Percentiles rank a stretch among this genome's conserved stretches.
phyloP scores from a whole-genome alignment of 1,140 invertebrate species.

The Diprion similis region DNA sequence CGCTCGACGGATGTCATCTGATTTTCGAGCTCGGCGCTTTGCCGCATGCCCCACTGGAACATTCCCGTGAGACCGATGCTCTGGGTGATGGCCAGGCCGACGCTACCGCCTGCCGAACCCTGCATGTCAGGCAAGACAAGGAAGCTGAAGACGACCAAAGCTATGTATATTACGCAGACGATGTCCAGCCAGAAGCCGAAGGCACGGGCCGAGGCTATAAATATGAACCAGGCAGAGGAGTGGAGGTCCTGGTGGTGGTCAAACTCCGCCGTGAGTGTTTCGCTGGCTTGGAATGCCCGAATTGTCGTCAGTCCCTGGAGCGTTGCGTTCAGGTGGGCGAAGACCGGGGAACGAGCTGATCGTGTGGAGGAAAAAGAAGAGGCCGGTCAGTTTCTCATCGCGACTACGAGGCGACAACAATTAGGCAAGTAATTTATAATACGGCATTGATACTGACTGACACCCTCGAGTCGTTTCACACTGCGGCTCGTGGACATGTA shows the following conservation, averaged over 20 bases:
- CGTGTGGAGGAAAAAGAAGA: background rate
- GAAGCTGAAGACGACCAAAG: constrained; percentile 70
- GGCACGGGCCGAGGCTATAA: constrained; percentile 79
- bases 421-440: constrained; percentile 16
- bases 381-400: background rate
- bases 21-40: constrained; percentile 84
- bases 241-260: constrained; percentile 74
- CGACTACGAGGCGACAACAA: constrained; percentile 13
- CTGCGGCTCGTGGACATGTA: constrained; percentile 74
- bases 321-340: constrained; percentile 71
- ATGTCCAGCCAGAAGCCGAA: constrained; percentile 81
- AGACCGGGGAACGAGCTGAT: constrained; percentile 71
- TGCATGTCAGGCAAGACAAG: constrained; percentile 57
- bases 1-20: constrained; percentile 92
- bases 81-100: constrained; percentile 84
- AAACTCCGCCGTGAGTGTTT: constrained; percentile 67
- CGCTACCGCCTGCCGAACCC: constrained; percentile 59
- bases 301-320: constrained; percentile 74
- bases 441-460: constrained; percentile 60
- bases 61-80: constrained; percentile 84
- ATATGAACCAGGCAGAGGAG: constrained; percentile 78
- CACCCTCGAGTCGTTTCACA: constrained; percentile 75
- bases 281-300: constrained; percentile 67
- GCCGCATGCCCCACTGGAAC: constrained; percentile 87
- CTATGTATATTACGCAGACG: constrained; percentile 74